Base-by-base conservation (phyloP, 2,797 vertebrate species). In the Spea hammondii region DNA sequence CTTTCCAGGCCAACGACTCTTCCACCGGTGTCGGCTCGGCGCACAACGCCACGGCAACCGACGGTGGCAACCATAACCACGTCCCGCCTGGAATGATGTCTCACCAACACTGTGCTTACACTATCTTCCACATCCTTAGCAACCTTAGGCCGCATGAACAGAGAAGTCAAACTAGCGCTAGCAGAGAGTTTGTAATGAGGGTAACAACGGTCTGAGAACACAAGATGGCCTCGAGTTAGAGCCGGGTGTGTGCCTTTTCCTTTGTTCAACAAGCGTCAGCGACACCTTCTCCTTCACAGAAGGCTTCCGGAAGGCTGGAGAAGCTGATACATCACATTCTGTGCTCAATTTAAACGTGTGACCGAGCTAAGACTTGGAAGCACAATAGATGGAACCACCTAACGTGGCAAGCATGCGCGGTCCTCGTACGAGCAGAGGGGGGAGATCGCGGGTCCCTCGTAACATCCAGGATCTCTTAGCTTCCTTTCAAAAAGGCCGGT, bases 181-280 rank as follows among this genome's bases (percentile, higher is more conserved):
- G 94, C 91, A 94, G 97, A 88, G 98, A 99, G 93, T 94, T 99
- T 86, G 97, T 99, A 88, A 99, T 99, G 98, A 96, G 98, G 89
- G 98, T 99, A 85, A 99, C 98, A 0, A 99, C 97, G 1, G 98
- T 99, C 87, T 99, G 94, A 98, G 84, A 86, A 89, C 85, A 87
- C 88, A 82, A 66, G 80, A 85, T 92, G 89, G 92, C 93, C 89
- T 91, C 84, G 68, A 17, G 6, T 4, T 80, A 85, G 82, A 86
- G 85, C 84, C 84, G 86, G 59, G 59, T 84, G 85, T 85, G 86
- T 85, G 65, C 82, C 85, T 85, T 85, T 84, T 0, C 79, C 80
- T 84, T 86, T 32, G 32, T 1, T 32, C 32, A 32, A 3, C 32
- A 32, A 32, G 32, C 32, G 32, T 2, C 32, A 32, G 32, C 32